Percentiles rank a stretch among this genome's conserved stretches.
These are phyloP conservation scores for Sylvia atricapilla DNA, from an alignment of 2,113 vertebrate species.

Conservation along the genomic window DNA sequence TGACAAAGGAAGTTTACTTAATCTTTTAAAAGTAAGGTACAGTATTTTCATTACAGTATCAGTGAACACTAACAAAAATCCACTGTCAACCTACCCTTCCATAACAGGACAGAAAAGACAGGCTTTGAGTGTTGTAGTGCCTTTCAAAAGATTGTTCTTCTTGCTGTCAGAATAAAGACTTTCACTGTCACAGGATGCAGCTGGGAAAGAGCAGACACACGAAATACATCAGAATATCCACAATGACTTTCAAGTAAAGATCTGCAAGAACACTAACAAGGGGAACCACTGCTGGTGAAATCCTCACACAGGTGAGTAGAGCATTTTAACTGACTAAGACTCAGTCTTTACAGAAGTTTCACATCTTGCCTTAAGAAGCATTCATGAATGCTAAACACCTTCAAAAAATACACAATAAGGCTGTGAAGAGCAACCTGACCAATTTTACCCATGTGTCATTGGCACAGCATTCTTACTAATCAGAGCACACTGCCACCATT, in stretches of 20 bases:
- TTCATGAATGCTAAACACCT: neutral
- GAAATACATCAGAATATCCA: neutral
- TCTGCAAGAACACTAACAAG: neutral
- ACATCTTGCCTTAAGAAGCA: neutral
- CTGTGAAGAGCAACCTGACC: neutral
- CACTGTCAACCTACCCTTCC: conserved; percentile 74
- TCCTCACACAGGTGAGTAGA: neutral
- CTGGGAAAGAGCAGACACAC: conserved; percentile 47
- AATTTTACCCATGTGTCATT: neutral
- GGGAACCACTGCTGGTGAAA: neutral
- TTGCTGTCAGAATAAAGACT: conserved; percentile 67
- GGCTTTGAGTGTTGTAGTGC: conserved; percentile 69
- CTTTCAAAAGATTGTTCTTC: conserved; percentile 61
- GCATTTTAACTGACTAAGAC: neutral
- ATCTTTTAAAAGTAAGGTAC: neutral
- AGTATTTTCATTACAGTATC: neutral
- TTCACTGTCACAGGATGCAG: conserved; percentile 65
- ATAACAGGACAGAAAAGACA: conserved; percentile 79
- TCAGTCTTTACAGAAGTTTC: neutral
- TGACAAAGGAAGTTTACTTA: neutral
- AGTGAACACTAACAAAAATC: neutral
- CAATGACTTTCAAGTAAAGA: neutral
- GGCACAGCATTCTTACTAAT: neutral
- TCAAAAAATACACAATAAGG: neutral
- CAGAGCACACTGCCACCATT: neutral